A percentile compares a stretch with the other conserved stretches of the same genome.
These are phyloP conservation scores for Ormyrus rosae DNA, from an alignment of 2,888 invertebrate genomes.

Conservation along the genomic window DNA sequence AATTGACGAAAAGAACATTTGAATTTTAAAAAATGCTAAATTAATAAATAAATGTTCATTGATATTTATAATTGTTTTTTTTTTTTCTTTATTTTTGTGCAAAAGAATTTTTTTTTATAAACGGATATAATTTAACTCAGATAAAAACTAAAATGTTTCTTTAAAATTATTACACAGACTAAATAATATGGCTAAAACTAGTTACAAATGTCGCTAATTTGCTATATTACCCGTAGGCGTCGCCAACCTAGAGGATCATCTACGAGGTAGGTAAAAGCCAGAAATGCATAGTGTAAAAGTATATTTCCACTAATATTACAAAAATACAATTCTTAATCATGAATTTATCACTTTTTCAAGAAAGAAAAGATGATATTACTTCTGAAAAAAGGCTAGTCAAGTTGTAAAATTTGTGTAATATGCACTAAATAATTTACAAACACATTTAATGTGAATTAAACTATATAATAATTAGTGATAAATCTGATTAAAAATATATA, in stretches of 20 bases:
- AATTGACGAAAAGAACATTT: conserved; percentile 6
- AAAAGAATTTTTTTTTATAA: too few relatives aligned
- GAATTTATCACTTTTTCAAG: conserved; percentile 18
- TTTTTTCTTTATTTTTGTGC: too few relatives aligned
- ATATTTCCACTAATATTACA: conserved; percentile 47
- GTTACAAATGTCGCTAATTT: conserved; percentile 46
- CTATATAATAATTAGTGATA: conserved; percentile 15
- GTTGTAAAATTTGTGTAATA: too few relatives aligned
- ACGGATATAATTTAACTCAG: too few relatives aligned
- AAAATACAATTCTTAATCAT: conserved; percentile 39
- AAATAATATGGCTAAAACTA: not conserved
- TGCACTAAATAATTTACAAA: too few relatives aligned
- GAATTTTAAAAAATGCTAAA: not conserved
- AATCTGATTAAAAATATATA: conserved; percentile 25
- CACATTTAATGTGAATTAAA: not conserved
- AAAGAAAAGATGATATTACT: not conserved
- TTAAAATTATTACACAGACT: not conserved
- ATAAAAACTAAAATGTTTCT: too few relatives aligned
- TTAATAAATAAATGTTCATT: not conserved
- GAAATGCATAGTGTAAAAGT: conserved; percentile 54
- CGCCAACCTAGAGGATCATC: conserved; percentile 54
- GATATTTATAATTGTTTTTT: too few relatives aligned
- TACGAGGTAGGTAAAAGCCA: conserved; percentile 56
- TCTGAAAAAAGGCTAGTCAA: not conserved
- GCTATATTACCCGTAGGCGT: conserved; percentile 50